Evolutionary conservation across 1,140 invertebrate species (phyloP), one percentile per base, ranked within the genome.

Genomic region (Neodiprion fabricii): DNA sequence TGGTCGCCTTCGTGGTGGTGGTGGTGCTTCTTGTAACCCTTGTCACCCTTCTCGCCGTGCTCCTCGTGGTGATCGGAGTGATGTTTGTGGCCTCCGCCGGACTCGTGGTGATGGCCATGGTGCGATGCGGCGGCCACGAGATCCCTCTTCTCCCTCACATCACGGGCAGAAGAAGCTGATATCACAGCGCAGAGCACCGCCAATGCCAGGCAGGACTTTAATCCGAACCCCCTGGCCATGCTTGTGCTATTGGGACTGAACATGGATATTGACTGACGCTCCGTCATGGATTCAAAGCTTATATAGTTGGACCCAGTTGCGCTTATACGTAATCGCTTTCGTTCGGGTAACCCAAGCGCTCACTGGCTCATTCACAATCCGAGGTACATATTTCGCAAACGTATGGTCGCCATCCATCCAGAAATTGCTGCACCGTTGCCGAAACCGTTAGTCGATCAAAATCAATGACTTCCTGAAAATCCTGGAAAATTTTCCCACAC

Each of bases 11-110:
- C 91, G 75, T 93, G 91, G 74, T 91, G 89, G 48, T 89, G 90
- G 77, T 93, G 91, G 83, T 93, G 91, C 1, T 91, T 91, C 78
- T 94, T 93, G 77, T 93, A 91, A 12, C 92, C 81, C 76, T 93
- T 90, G 0, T 90, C 89, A 5, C 88, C 86, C 74, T 92, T 91
- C 71, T 91, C 90, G 73, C 91, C 90, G 71, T 91, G 88, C 4
- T 90, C 85, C 74, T 92, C 91, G 77, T 92, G 89, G 73, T 92
- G 84, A 4, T 90, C 90, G 4, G 89, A 90, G 76, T 91, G 88
- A 77, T 92, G 91, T 17, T 89, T 85, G 79, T 92, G 91, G 75
- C 91, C 88, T 12, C 90, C 90, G 9, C 87, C 81, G 40, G 17
- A 47, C 12, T 69, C 21, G 40, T 11, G 12, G 67, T 69, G 67